Conservation (phyloP, 1,140 invertebrate species). For the Calephelis virginiensis region DNA sequence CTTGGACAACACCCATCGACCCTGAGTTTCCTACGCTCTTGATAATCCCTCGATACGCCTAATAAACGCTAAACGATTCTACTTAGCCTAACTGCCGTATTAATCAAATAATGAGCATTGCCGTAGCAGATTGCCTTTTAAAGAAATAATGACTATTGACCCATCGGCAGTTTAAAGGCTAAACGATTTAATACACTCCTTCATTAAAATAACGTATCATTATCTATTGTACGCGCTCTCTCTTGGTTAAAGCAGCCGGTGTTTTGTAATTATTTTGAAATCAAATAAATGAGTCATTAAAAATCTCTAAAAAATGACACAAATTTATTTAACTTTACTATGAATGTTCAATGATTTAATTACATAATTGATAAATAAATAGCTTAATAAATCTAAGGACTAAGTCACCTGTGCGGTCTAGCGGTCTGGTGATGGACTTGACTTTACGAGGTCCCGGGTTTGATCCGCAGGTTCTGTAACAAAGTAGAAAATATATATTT, state of each 20-base stretch:
- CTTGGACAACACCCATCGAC: constrained; percentile 21
- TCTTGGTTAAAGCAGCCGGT: neutral
- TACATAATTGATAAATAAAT: too few species aligned
- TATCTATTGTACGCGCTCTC: neutral
- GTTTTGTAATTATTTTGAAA: too few species aligned
- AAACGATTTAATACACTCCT: neutral
- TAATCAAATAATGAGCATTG: constrained; percentile 21
- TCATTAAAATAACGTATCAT: neutral
- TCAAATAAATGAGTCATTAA: too few species aligned
- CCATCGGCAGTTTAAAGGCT: neutral
- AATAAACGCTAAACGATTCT: constrained; percentile 23
- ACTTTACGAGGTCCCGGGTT: too few species aligned
- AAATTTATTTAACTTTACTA: too few species aligned
- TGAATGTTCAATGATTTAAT: too few species aligned
- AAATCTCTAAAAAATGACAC: too few species aligned
- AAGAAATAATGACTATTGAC: constrained; percentile 11
- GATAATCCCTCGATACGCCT: constrained; percentile 23
- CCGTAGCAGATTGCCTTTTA: constrained; percentile 13
- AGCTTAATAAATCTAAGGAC: too few species aligned
- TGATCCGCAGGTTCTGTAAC: too few species aligned
- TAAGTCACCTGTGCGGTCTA: too few species aligned
- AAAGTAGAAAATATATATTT: too few species aligned
- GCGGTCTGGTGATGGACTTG: too few species aligned
- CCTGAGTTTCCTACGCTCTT: constrained; percentile 19
- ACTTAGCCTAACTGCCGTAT: constrained; percentile 15